A percentile compares a stretch with the other conserved stretches of the same genome.
Conservation (phyloP, 2,888 invertebrate genomes). For the Leptarthrus brevirostris region DNA sequence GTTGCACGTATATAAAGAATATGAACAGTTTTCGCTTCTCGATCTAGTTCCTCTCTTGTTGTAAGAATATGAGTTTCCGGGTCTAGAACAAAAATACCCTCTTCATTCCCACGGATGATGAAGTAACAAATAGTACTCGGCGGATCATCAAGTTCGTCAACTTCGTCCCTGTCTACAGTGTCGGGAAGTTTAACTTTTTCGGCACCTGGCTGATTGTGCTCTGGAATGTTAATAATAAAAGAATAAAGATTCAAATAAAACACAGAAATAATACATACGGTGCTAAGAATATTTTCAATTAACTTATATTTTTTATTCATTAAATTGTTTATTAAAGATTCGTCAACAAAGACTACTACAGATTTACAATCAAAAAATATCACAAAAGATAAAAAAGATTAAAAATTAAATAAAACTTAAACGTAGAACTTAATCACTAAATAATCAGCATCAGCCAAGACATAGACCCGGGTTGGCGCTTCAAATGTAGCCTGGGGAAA, state of each 20-base stretch:
- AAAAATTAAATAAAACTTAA: no score
- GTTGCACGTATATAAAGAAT: constrained; percentile 81
- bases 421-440: no score
- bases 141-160: constrained; percentile 84
- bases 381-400: no score
- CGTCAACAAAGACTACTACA: no score
- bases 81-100: constrained; percentile 77
- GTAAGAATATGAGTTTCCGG: constrained; percentile 74
- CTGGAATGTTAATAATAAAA: constrained; percentile 58
- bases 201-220: constrained; percentile 72
- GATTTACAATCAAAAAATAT: no score
- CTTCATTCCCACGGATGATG: constrained; percentile 86
- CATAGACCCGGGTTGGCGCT: no score
- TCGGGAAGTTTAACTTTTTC: constrained; percentile 79
- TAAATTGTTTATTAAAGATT: no score
- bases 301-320: no score
- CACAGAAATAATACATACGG: no score
- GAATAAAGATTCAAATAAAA: neutral
- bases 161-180: constrained; percentile 86
- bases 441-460: no score
- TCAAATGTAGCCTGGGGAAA: no score
- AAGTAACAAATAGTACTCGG: constrained; percentile 91
- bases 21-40: constrained; percentile 78
- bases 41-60: constrained; percentile 73
- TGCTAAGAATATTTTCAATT: no score